Base-by-base conservation (phyloP, 2,888 invertebrate genomes). In the Heliconius charithonia region DNA sequence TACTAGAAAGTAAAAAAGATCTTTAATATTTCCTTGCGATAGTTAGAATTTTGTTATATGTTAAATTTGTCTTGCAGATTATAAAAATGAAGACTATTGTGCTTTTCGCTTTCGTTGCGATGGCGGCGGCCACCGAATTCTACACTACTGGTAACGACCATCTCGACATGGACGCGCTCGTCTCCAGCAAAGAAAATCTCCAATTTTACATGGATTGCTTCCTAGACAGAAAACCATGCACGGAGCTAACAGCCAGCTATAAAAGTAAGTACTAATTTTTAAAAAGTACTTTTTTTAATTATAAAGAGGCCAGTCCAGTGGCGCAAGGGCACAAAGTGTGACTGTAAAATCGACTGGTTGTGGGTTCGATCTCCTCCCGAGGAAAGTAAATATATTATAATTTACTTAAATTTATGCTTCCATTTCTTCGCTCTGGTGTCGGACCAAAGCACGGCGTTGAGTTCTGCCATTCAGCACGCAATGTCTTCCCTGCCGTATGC, bases 111-210 rank as follows among this genome's bases (percentile, higher is more conserved):
- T 59, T 82, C 4, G 41, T 89, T 29, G 79, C 87, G n/a, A 79
- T 84, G 51, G 67, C 89, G 45, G 85, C 83, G 0, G 86, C 86
- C 10, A 83, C 80, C 4, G 62, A 85, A n/a, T 80, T 76, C 3
- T 86, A 81, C 22, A 92, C 92, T 82, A 81, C 87, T 0, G 87
- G 89, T 77, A 86, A 91, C 59, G 92, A 92, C 69, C 74, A 90
- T 81, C 81, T 92, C 29, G 90, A 93, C 72, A 84, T 92, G 3
- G 87, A 89, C 0, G 84, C 84, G 0, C 80, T 92, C 4, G 82
- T 89, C 0, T 83, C 81, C 0, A 81, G 89, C 41, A 1, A 19
- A 0, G 82, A 82, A 0, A 63, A 81, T 3, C 78, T 91, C 56
- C 81, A 87, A 70, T 80, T 79, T 0, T 90, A 89, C 62, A 70